phyloP scores from a whole-genome alignment of 2,888 invertebrate species.

The Steinernema scapterisci region DNA sequence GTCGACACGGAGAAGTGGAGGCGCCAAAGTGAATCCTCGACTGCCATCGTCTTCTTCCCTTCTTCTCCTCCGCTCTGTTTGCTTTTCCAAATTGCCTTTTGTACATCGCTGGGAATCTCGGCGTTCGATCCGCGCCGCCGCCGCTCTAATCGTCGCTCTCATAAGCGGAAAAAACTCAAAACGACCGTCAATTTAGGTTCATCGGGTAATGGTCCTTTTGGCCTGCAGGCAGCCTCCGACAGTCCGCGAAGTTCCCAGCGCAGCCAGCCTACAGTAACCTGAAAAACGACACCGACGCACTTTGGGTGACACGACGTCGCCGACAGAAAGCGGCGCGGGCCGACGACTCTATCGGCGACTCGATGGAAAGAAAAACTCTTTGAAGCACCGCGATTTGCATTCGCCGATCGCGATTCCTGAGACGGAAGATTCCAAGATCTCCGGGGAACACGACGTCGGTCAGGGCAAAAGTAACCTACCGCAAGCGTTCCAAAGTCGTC shows the following conservation, averaged over 20 bases:
- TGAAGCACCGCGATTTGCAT: constrained; percentile 4
- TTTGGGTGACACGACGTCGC: constrained; percentile 25
- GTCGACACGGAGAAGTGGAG: not conserved
- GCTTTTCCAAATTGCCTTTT: constrained; percentile 8
- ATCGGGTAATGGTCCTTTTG: not conserved
- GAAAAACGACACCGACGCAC: not conserved
- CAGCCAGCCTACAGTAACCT: constrained; percentile 21
- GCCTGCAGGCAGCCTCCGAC: constrained; percentile 9
- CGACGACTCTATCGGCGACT: constrained; percentile 2
- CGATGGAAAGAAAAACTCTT: not conserved
- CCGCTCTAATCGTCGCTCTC: constrained; percentile 2
- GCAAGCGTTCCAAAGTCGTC: constrained; percentile 37
- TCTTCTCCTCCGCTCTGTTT: constrained; percentile 3
- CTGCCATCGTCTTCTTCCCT: not conserved
- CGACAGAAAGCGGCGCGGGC: constrained; percentile 7
- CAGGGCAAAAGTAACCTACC: not conserved
- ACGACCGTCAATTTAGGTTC: constrained; percentile 1
- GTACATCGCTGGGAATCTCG: not conserved
- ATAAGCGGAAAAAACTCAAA: not conserved
- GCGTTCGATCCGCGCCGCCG: not conserved
- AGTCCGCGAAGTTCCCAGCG: not conserved
- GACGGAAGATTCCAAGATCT: not conserved
- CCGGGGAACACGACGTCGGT: no score
- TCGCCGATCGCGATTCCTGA: not conserved
- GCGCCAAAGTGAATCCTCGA: constrained; percentile 6